Evolutionary conservation across 2,113 vertebrate genomes (phyloP).

Genomic region (Cairina moschata): DNA sequence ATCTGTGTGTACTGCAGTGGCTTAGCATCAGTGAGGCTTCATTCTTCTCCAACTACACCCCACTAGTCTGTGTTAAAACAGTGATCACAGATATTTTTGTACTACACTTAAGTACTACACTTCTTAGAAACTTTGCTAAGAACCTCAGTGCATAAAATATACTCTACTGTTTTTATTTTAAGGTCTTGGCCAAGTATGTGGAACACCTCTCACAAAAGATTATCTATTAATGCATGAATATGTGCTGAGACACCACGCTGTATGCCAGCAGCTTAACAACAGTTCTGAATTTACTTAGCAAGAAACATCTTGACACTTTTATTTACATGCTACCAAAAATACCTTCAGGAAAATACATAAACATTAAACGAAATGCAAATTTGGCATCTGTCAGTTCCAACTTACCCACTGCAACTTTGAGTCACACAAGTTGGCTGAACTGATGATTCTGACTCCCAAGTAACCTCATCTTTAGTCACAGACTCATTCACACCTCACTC

Average conservation of each 20-base stretch:
- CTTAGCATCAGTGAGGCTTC: background rate
- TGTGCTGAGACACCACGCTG: background rate
- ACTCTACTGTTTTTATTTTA: background rate
- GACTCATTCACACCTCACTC: constrained; percentile 31
- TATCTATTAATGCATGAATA: background rate
- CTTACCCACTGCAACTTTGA: background rate
- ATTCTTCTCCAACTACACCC: background rate
- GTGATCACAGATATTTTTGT: background rate
- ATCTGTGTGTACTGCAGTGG: background rate
- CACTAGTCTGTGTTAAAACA: background rate
- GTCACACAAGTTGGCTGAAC: background rate
- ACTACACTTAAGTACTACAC: background rate
- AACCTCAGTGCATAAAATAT: background rate
- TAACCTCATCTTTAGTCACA: constrained; percentile 16
- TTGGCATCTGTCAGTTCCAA: constrained; percentile 57
- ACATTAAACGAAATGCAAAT: constrained; percentile 63
- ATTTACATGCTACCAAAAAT: constrained; percentile 63
- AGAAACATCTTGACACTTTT: constrained; percentile 52
- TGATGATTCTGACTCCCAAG: constrained; percentile 1
- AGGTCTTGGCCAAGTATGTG: background rate
- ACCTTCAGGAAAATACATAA: constrained; percentile 56
- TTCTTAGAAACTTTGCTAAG: background rate
- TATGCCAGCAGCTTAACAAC: background rate
- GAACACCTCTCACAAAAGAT: background rate
- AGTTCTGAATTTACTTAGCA: background rate